Conservation (phyloP, 2,888 invertebrate species). For the Dryobotodes eremita region DNA sequence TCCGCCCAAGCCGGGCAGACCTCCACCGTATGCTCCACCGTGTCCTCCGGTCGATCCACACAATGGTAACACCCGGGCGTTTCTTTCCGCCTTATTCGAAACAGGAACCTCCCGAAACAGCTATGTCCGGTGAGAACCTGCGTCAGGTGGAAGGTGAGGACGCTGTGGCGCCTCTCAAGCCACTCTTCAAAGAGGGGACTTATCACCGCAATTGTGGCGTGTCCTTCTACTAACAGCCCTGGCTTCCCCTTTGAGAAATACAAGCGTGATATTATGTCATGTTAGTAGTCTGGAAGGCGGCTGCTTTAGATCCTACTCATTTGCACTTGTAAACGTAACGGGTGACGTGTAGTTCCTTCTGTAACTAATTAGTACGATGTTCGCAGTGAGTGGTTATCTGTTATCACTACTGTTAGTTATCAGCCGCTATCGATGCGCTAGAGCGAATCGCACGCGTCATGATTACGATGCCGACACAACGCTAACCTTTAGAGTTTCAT, state of each 20-base stretch:
- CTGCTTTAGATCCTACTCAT: neutral
- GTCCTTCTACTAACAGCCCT: neutral
- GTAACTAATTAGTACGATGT: conserved; percentile 25
- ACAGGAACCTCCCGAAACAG: too few species aligned
- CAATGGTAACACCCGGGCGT: too few species aligned
- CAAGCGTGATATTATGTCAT: neutral
- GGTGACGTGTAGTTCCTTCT: neutral
- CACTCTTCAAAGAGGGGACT: too few species aligned
- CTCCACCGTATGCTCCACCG: too few species aligned
- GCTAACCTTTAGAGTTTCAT: neutral
- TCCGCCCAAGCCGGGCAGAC: too few species aligned
- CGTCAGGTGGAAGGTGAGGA: too few species aligned
- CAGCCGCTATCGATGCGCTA: neutral
- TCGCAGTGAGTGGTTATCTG: neutral
- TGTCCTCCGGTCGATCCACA: too few species aligned
- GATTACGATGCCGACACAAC: too few species aligned
- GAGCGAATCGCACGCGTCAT: conserved; percentile 27
- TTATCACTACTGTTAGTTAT: neutral
- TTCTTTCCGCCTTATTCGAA: too few species aligned
- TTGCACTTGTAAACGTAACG: neutral
- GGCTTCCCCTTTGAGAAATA: neutral
- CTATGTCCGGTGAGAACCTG: too few species aligned
- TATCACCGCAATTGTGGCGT: too few species aligned
- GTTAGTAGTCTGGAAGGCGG: neutral
- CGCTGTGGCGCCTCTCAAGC: too few species aligned